Conservation (phyloP, 2,888 invertebrate species). For the Parnassius orleans region DNA sequence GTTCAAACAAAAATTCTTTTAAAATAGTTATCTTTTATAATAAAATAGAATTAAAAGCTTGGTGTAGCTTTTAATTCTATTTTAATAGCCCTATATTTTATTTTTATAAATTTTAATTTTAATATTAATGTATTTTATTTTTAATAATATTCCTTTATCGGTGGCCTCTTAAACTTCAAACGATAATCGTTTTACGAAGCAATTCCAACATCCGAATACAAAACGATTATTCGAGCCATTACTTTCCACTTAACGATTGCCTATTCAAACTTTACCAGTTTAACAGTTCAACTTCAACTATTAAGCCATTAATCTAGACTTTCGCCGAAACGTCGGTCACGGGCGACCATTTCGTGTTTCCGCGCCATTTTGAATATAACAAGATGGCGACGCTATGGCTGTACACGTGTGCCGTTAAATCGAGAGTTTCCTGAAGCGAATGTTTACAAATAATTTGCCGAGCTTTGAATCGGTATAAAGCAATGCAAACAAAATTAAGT, state of each 20-base stretch:
- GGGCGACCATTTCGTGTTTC: slow-evolving; percentile 49
- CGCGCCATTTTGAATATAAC: slow-evolving; percentile 39
- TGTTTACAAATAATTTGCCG: slow-evolving; percentile 56
- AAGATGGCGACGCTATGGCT: slow-evolving; percentile 45
- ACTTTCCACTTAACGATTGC: slow-evolving; percentile 51
- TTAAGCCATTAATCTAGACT: slow-evolving; percentile 67
- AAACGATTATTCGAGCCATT: slow-evolving; percentile 59
- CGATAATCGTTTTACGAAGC: slow-evolving; percentile 29
- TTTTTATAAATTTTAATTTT: no score
- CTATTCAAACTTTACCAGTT: slow-evolving; percentile 54
- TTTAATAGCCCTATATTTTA: no score
- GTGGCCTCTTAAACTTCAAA: slow-evolving; percentile 24
- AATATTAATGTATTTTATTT: not conserved
- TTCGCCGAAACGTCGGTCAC: slow-evolving; percentile 48
- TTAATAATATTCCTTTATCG: slow-evolving; percentile 8
- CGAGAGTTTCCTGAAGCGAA: slow-evolving; percentile 47
- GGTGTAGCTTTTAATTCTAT: no score
- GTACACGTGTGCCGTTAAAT: slow-evolving; percentile 52
- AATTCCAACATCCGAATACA: slow-evolving; percentile 37
- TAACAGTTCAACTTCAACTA: slow-evolving; percentile 67
- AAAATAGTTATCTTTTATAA: no score
- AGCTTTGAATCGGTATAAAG: slow-evolving; percentile 45
- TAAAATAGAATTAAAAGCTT: no score
- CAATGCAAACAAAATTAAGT: slow-evolving; percentile 46
- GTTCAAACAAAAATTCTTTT: no score